These are phyloP conservation scores for Morelia viridis DNA, from an alignment of 2,797 vertebrate genomes.

Conservation along the genomic window DNA sequence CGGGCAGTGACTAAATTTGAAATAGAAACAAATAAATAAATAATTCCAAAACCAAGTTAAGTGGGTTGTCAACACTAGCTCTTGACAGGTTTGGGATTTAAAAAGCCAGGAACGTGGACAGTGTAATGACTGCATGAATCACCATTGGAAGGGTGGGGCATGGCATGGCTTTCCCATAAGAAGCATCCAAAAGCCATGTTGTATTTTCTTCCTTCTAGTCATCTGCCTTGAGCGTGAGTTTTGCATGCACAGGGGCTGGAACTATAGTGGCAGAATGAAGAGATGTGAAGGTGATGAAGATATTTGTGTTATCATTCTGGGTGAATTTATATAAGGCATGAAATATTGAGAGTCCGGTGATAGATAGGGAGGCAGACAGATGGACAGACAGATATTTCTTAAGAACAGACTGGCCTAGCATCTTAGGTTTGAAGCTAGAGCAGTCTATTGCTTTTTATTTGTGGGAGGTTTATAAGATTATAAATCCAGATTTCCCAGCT, in stretches of 20 bases:
- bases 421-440: too few relatives aligned
- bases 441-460: too few relatives aligned
- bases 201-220: neutral
- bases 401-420: too few relatives aligned
- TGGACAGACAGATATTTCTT: neutral
- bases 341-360: neutral
- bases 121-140: neutral
- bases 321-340: neutral
- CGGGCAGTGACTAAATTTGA: too few relatives aligned
- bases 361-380: neutral
- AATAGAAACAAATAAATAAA: too few relatives aligned
- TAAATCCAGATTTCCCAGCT: too few relatives aligned
- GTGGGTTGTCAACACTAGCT: neutral
- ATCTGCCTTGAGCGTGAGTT: neutral
- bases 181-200: neutral
- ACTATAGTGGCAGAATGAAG: rapidly evolving
- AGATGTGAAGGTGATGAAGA: neutral
- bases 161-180: neutral
- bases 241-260: rapidly evolving
- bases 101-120: neutral
- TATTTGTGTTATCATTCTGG: neutral
- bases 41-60: neutral
- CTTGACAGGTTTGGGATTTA: neutral
- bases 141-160: neutral
- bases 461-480: too few relatives aligned